Conservation (phyloP, 2,113 vertebrate species). For the Macquaria australasica region DNA sequence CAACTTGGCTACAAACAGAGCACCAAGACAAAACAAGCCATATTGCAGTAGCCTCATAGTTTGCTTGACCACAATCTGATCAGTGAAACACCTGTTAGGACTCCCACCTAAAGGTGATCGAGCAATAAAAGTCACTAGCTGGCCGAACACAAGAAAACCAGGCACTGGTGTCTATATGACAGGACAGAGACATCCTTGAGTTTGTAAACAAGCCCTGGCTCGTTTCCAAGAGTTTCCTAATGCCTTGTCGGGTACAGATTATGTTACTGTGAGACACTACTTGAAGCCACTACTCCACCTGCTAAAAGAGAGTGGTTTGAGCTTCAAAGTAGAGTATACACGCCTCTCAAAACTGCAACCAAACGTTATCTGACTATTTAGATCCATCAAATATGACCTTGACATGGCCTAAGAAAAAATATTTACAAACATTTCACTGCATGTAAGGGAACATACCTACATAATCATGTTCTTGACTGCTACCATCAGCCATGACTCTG, state of each 20-base stretch:
- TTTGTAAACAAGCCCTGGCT: constrained; percentile 11
- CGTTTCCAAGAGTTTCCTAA: background rate
- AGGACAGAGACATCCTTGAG: background rate
- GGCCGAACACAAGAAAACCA: background rate
- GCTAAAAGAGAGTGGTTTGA: background rate
- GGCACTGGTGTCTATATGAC: background rate
- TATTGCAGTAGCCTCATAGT: background rate
- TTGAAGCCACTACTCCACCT: background rate
- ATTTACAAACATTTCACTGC: background rate
- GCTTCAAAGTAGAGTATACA: background rate
- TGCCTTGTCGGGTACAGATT: background rate
- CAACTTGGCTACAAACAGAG: background rate
- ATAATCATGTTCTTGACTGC: background rate
- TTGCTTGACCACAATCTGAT: background rate
- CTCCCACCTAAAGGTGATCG: background rate
- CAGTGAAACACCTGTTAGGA: constrained; percentile 21
- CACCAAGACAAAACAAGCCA: background rate
- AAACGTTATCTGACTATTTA: background rate
- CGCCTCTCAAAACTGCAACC: background rate
- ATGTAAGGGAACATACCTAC: background rate
- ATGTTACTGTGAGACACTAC: background rate
- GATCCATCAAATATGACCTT: background rate
- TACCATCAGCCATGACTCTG: background rate
- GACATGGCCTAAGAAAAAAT: background rate
- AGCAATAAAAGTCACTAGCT: constrained; percentile 7